These are phyloP conservation scores for Dryomyza anilis DNA, from an alignment of 2,888 invertebrate genomes.

Conservation along the genomic window DNA sequence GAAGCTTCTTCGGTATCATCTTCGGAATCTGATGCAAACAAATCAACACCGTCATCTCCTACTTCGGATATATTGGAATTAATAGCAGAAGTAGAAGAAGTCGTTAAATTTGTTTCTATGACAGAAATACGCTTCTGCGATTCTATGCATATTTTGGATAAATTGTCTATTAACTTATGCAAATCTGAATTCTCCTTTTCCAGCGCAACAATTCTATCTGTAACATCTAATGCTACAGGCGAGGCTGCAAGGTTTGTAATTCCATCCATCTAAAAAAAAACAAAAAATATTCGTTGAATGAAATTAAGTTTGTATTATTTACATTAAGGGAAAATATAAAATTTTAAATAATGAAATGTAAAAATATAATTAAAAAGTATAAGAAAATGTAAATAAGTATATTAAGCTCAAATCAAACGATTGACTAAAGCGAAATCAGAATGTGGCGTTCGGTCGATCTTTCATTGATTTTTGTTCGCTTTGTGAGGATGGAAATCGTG, in stretches of 20 bases:
- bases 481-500: too few species aligned
- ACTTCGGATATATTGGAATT: conserved; percentile 61
- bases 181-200: conserved; percentile 68
- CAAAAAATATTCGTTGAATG: background rate
- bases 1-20: conserved; percentile 75
- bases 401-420: too few species aligned
- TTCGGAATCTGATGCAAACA: conserved; percentile 82
- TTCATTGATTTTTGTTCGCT: too few species aligned
- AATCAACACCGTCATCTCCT: conserved; percentile 78
- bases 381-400: too few species aligned
- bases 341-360: too few species aligned
- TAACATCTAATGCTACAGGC: conserved; percentile 64
- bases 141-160: conserved; percentile 51
- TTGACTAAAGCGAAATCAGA: too few species aligned
- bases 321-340: too few species aligned
- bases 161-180: conserved; percentile 52
- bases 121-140: conserved; percentile 55
- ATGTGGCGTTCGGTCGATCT: too few species aligned
- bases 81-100: conserved; percentile 17
- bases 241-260: conserved; percentile 65
- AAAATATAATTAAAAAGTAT: too few species aligned
- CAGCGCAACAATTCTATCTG: conserved; percentile 64
- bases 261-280: conserved; percentile 67
- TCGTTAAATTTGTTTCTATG: conserved; percentile 46
- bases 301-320: background rate